Conservation (phyloP, 92 coral and sea anemone species). For the Hydrozoanthus gracilis region DNA sequence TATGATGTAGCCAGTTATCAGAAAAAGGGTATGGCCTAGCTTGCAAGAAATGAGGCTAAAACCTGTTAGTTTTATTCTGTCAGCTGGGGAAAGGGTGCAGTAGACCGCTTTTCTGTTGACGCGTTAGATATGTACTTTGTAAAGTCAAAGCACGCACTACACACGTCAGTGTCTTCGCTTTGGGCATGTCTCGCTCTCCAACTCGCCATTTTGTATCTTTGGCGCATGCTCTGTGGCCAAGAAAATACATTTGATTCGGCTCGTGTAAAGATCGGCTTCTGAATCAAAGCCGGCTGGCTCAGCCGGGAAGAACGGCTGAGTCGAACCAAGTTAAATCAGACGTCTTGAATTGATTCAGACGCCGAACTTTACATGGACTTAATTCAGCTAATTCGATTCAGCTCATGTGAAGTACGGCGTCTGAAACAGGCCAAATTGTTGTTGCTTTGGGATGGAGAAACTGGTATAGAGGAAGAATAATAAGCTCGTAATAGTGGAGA, state of each 20-base stretch:
- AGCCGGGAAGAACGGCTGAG: background rate
- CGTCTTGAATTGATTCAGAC: background rate
- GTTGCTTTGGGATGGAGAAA: conserved; percentile 56
- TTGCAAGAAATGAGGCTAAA: no score
- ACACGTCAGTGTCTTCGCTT: background rate
- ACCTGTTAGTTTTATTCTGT: no score
- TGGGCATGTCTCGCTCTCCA: background rate
- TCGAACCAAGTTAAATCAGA: background rate
- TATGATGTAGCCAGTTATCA: no score
- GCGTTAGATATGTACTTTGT: no score
- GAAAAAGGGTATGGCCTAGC: no score
- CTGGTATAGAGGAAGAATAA: conserved; percentile 38
- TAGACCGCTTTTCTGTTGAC: no score
- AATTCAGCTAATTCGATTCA: no score
- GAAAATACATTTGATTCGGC: conserved; percentile 5
- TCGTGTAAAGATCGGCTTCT: background rate
- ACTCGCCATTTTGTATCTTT: conserved; percentile 1
- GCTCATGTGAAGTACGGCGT: no score
- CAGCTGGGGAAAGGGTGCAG: no score
- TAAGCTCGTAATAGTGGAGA: conserved; percentile 50
- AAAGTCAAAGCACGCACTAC: conserved; percentile 1
- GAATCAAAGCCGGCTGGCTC: background rate
- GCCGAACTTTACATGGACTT: no score
- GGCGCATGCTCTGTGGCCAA: background rate
- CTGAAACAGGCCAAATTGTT: conserved; percentile 55